These are phyloP conservation scores for Aythya baeri DNA, from an alignment of 2,113 vertebrate species.

Conservation along the genomic window DNA sequence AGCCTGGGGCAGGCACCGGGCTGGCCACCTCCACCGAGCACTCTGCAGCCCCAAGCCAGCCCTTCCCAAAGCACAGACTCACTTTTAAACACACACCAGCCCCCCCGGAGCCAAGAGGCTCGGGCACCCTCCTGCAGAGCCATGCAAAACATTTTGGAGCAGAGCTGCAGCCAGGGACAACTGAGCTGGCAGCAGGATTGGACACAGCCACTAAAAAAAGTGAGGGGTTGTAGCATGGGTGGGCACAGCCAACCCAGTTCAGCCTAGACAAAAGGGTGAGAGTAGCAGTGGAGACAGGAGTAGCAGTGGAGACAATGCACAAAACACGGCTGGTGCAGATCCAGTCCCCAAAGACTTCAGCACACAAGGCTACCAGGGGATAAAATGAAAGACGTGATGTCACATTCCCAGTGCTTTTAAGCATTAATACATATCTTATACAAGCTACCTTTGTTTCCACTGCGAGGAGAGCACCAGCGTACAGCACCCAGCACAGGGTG, in stretches of 20 bases:
- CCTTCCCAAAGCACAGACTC: neutral
- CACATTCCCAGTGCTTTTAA: neutral
- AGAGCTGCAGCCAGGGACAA: neutral
- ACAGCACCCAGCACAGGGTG: neutral
- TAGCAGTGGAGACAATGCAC: neutral
- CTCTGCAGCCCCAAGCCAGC: neutral
- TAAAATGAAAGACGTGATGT: neutral
- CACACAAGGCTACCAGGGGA: neutral
- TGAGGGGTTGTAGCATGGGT: neutral
- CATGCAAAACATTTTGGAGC: rapidly evolving
- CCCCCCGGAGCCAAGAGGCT: neutral
- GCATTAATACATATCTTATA: neutral
- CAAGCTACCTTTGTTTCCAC: neutral
- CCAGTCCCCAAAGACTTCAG: neutral
- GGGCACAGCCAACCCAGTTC: neutral
- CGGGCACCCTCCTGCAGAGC: neutral
- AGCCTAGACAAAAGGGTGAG: too few species aligned
- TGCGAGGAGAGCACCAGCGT: neutral
- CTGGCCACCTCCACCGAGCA: neutral
- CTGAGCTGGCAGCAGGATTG: neutral
- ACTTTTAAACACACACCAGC: neutral
- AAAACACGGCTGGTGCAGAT: neutral
- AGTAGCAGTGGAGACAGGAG: neutral
- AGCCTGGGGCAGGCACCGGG: neutral
- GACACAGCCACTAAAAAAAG: neutral